Conservation (phyloP, 2,888 invertebrate genomes). For the Caenorhabditis angaria region DNA sequence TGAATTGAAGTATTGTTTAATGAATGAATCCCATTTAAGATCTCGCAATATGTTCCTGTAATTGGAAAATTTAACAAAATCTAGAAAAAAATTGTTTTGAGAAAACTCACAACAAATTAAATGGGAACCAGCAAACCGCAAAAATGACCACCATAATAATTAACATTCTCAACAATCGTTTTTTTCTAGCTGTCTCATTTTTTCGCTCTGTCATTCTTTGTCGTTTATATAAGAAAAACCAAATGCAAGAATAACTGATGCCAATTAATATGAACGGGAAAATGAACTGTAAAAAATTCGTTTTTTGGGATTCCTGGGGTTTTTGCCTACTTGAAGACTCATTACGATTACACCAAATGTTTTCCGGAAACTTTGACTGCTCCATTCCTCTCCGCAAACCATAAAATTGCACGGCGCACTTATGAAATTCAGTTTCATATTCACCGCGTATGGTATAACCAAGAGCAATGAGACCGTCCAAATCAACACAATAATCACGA, state of each 20-base stretch:
- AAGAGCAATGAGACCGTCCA: constrained; percentile 89
- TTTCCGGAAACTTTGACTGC: constrained; percentile 79
- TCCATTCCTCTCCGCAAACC: constrained; percentile 80
- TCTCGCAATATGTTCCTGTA: constrained; percentile 67
- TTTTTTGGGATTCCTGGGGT: not conserved
- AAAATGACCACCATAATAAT: constrained; percentile 96
- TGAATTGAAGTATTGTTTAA: constrained; percentile 86
- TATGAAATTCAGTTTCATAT: constrained; percentile 76
- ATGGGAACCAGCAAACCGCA: constrained; percentile 85
- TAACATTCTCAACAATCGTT: constrained; percentile 93
- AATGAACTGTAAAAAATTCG: constrained; percentile 79
- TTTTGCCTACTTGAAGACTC: constrained; percentile 77
- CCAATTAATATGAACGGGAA: constrained; percentile 92
- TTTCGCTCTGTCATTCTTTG: constrained; percentile 37
- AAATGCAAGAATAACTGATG: constrained; percentile 91
- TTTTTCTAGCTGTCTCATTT: constrained; percentile 43
- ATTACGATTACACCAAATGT: constrained; percentile 87
- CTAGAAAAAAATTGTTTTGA: not conserved
- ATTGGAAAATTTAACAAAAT: not conserved
- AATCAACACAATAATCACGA: constrained; percentile 85
- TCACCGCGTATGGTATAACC: constrained; percentile 89
- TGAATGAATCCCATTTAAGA: constrained; percentile 65
- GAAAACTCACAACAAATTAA: constrained; percentile 84
- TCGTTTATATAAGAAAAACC: constrained; percentile 73
- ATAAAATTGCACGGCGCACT: constrained; percentile 76